Evolutionary conservation across 2,113 vertebrate species (phyloP).

Genomic region (Eubucco bourcierii): DNA sequence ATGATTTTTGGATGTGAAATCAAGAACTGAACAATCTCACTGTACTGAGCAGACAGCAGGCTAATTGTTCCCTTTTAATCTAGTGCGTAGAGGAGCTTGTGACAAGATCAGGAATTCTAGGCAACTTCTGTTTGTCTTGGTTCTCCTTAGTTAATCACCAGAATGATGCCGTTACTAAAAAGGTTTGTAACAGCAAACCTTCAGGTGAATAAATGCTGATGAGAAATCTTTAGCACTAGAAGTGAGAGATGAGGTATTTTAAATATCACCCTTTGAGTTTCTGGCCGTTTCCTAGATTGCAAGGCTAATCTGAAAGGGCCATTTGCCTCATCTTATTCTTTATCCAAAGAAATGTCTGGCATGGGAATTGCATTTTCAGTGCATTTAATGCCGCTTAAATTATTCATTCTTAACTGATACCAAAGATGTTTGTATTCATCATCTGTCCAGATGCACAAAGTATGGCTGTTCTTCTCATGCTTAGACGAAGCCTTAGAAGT

Average conservation of each 20-base stretch:
- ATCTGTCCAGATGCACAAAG: neutral
- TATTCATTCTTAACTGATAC: neutral
- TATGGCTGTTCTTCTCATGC: neutral
- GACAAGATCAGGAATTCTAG: constrained; percentile 25
- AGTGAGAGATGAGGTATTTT: neutral
- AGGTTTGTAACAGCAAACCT: neutral
- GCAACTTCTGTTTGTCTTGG: neutral
- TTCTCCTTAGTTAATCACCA: neutral
- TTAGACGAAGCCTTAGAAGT: neutral
- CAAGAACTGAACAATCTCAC: neutral
- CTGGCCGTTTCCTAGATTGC: neutral
- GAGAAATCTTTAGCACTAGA: neutral
- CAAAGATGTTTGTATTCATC: neutral
- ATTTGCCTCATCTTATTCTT: neutral
- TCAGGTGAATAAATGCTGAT: neutral
- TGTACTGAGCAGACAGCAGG: constrained; percentile 21
- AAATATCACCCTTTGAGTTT: neutral
- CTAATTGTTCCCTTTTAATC: constrained; percentile 23
- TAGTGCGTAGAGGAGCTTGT: neutral
- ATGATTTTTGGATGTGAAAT: neutral
- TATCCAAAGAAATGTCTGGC: neutral
- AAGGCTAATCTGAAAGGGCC: neutral
- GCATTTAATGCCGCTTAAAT: neutral
- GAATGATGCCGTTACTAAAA: neutral
- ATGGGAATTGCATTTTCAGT: neutral